Conservation (phyloP, 2,797 vertebrate species). For the Helostoma temminkii region DNA sequence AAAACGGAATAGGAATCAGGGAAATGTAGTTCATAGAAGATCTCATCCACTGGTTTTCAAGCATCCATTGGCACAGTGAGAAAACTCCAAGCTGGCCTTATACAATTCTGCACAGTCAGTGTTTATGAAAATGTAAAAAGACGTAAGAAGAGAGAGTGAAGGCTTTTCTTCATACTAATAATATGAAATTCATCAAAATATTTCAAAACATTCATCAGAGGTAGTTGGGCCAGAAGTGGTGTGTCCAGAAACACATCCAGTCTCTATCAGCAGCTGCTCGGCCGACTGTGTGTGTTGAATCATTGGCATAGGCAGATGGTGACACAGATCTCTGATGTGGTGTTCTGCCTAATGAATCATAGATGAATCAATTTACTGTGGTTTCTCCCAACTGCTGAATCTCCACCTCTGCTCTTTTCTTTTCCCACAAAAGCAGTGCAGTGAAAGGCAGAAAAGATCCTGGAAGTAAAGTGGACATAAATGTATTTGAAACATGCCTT, state of each 20-base stretch:
- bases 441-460: constrained; percentile 8
- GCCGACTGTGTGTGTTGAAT: not conserved
- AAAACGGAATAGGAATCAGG: not conserved
- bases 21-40: not conserved
- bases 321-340: not conserved
- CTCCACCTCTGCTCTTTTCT: not conserved
- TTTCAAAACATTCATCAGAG: not conserved
- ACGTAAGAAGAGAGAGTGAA: not conserved
- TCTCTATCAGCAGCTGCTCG: not conserved
- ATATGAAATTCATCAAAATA: not conserved
- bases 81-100: constrained; percentile 6
- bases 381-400: constrained; percentile 1
- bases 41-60: not conserved
- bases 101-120: not conserved
- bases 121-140: not conserved
- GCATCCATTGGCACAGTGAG: too few relatives aligned
- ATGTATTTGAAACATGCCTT: not conserved
- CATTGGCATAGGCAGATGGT: constrained; percentile 1
- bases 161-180: constrained; percentile 5
- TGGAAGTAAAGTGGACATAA: not conserved
- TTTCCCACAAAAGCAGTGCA: not conserved
- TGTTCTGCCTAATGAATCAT: constrained; percentile 18
- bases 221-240: not conserved
- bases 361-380: constrained; percentile 5
- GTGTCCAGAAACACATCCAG: not conserved